Base-by-base conservation (phyloP, 2,797 vertebrate species). In the Pelochelys cantorii region DNA sequence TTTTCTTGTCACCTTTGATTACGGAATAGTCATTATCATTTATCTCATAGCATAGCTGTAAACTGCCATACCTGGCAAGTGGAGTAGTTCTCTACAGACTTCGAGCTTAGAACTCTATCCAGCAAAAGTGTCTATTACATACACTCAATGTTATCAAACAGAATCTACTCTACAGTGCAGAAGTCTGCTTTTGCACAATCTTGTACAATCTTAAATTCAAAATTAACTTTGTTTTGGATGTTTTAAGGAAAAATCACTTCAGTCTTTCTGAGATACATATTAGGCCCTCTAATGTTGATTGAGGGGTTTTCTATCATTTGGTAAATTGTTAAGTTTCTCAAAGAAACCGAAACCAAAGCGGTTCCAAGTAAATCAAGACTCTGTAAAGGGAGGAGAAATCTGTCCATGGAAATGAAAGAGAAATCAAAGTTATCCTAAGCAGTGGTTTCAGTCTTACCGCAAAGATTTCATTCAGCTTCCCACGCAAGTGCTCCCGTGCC, bases 401-500 rank as follows among this genome's bases (percentile, higher is more conserved):
- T 31, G 1, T 18, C 84, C 59, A 59, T 3, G 53, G 13, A 54
- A 54, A 12, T 54, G 3, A 79, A 52, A 79, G 31, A 65, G 18
- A 83, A 12, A 83, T 22, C 31, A 13, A 54, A 54, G 53, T 48
- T 48, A 48, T 48, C 42, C 11, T 55, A 86, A 55, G 48, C 74
- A 48, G 81, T 48, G 42, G 23, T 25, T 53, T 71, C 20, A 20
- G 18, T 75, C 55, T 56, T 87, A 81, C 27, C 2, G 53, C 11
- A 62, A 78, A 31, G 31, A 22, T 27, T 53, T 74, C 14, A 1
- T n/a, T 86, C n/a, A 79, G 89, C 80, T 85, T 37, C 11, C n/a
- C 53, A 54, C 0, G 0, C 25, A 59, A 81, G 20, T 1, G 0
- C 62, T 93, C 59, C 79, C 22, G 80, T 86, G 52, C 31, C 84